Base-by-base conservation (phyloP, 35 echinoderm and acorn worm species). In the Stichopus chloronotus region DNA sequence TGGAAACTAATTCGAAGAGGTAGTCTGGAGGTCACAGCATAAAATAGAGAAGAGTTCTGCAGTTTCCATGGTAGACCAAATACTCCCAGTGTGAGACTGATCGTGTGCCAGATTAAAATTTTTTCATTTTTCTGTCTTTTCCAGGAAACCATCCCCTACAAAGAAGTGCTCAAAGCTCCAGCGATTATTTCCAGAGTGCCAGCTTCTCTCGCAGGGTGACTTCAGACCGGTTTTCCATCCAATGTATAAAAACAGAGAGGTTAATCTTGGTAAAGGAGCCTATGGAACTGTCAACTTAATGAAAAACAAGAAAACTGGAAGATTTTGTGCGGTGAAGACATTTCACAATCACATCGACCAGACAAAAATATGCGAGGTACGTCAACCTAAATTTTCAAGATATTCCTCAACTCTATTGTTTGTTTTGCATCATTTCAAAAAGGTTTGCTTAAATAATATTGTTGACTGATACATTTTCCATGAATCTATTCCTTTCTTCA, bases 271-370 rank as follows among this genome's bases (percentile, higher is more conserved):
- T 0, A 57, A 87, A 56, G 84, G 84, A 24, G 19, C 59, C 3
- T 87, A 21, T 30, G 84, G 84, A 5, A 12, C 22, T 1, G 84
- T 87, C 5, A 52, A 87, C 2, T 56, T 87, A 3, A 87, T 87
- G 56, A 87, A 59, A 59, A 53, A 87, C 19, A 3, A n/a, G 4
- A 23, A 53, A 61, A 87, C 56, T n/a, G 57, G 53, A 57, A 59
- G 21, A 61, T 5, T 87, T 9, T 61, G 57, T 87, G 84, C 84
- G 4, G 84, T 87, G 17, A 87, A 87, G 17, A n/a, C 57, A 6
- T 57, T 57, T 20, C 53, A 87, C 57, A 25, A 87, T 25, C 52
- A 87, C 17, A n/a, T 87, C 53, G 20, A 87, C 5, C 8, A 24
- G 7, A n/a, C 19, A 5, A 61, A 23, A 22, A 87, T 59, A 23